Evolutionary conservation across 1,140 invertebrate species (phyloP), one percentile per base, ranked within the genome.

Genomic region (Asobara japonica): DNA sequence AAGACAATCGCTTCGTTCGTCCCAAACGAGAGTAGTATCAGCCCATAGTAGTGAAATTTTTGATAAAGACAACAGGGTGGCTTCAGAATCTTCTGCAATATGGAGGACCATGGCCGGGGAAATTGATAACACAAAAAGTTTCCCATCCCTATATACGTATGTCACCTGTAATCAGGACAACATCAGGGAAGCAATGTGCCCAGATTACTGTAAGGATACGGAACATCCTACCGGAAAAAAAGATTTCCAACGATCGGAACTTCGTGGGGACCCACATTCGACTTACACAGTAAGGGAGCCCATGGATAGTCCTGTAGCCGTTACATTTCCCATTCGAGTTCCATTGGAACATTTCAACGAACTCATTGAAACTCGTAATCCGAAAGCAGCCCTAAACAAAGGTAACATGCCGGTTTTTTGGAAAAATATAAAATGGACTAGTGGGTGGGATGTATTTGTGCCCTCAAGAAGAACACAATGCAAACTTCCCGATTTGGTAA

Each of bases 101-200:
- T 70, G 68, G 68, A 31, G 31, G 10, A 22, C n/a, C 36, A 60
- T 70, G 5, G 27, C 68, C 27, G 11, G 18, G 29, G 31, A 70
- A 41, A 61, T 62, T 2, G 25, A 62, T 20, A 22, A 70, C 33
- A 45, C n/a, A 29, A 70, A 62, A 33, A 36, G 4, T 22, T 8
- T 10, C 4, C 13, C 16, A 0, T 27, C 51, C 31, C 29, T 70
- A 11, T 70, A 70, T 18, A 38, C 68, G 41, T 70, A 70, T 18
- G 68, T 70, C 3, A 33, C 33, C 18, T 70, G 68, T 33, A 61
- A 70, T 36, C 51, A 70, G n/a, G 68, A 70, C 36, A 10, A n/a
- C 22, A 56, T 70, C 11, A 33, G 68, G 20, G n/a, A 41, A 41
- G 8, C 13, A 13, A 29, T 70, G 27, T 70, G 68, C 18, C 8